Percentiles rank a stretch among this genome's conserved stretches.
Evolutionary conservation across 2,113 vertebrate genomes (phyloP).

Genomic region (Prietella phreatophila): DNA sequence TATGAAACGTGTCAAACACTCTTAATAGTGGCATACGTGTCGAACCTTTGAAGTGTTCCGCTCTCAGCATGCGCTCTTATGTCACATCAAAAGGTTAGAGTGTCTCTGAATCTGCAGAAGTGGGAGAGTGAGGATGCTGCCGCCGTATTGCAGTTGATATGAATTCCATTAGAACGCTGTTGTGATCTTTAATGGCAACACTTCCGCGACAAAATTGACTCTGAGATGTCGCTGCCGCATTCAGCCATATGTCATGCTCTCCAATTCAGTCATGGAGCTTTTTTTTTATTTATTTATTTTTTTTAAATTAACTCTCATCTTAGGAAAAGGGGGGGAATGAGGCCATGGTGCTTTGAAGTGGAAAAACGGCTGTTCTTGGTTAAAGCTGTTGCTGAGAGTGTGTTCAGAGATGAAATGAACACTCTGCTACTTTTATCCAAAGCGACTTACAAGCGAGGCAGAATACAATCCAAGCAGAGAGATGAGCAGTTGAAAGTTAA

Average conservation of each 20-base stretch:
- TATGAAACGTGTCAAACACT: not conserved
- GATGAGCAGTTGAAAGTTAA: not conserved
- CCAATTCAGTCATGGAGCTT: slow-evolving; percentile 27
- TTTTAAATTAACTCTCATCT: slow-evolving; percentile 15
- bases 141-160: not conserved
- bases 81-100: slow-evolving; percentile 17
- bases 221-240: slow-evolving; percentile 13
- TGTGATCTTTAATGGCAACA: slow-evolving; percentile 13
- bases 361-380: slow-evolving; percentile 2
- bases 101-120: slow-evolving; percentile 14
- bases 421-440: slow-evolving; percentile 7
- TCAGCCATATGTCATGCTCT: slow-evolving; percentile 12
- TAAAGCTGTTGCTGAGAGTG: not conserved
- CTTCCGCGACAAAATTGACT: slow-evolving; percentile 13
- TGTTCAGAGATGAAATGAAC: slow-evolving; percentile 9
- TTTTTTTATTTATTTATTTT: not conserved
- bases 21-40: not conserved
- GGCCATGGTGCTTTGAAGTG: slow-evolving; percentile 9
- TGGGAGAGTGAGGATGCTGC: slow-evolving; percentile 6
- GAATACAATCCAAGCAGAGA: not conserved
- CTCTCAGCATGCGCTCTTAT: slow-evolving; percentile 10
- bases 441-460: not conserved
- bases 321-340: not conserved
- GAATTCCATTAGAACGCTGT: not conserved
- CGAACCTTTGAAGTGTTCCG: slow-evolving; percentile 2